Conservation (phyloP, 2,888 invertebrate species). For the Tholera decimalis region DNA sequence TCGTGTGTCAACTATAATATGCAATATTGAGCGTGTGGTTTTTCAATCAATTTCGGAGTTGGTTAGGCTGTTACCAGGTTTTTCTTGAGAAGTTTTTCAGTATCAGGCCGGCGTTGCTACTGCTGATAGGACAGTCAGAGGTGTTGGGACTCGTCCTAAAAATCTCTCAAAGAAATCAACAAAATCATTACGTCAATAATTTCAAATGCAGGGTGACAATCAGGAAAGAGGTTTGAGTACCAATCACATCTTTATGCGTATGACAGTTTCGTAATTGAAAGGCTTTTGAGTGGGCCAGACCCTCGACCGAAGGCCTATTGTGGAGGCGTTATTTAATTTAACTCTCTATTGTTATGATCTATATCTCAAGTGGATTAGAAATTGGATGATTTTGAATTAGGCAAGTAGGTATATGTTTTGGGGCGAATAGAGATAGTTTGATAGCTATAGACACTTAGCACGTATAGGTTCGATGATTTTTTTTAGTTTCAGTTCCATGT, state of each 20-base stretch:
- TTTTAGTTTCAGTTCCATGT: no score
- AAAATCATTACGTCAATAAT: conserved; percentile 59
- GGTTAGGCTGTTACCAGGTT: no score
- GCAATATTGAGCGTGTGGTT: no score
- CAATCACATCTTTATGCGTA: conserved; percentile 66
- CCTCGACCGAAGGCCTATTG: conserved; percentile 73
- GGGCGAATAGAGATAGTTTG: not conserved
- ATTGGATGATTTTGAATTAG: conserved; percentile 41
- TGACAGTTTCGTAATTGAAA: conserved; percentile 85
- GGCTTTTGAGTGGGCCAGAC: conserved; percentile 73
- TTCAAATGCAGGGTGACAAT: conserved; percentile 56
- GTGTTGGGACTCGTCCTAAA: not conserved
- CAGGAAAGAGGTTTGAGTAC: conserved; percentile 51
- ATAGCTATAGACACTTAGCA: no score
- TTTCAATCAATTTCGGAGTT: no score
- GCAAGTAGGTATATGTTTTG: conserved; percentile 4
- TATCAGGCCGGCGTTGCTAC: no score
- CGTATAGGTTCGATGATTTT: no score
- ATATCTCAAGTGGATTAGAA: conserved; percentile 50
- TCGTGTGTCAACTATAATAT: no score
- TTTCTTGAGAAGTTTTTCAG: no score
- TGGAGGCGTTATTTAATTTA: conserved; percentile 72
- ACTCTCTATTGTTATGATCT: conserved; percentile 66
- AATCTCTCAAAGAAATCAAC: not conserved
- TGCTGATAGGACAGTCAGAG: no score